Base-by-base conservation (phyloP, 2,888 invertebrate genomes). In the Fragum whitleyi region DNA sequence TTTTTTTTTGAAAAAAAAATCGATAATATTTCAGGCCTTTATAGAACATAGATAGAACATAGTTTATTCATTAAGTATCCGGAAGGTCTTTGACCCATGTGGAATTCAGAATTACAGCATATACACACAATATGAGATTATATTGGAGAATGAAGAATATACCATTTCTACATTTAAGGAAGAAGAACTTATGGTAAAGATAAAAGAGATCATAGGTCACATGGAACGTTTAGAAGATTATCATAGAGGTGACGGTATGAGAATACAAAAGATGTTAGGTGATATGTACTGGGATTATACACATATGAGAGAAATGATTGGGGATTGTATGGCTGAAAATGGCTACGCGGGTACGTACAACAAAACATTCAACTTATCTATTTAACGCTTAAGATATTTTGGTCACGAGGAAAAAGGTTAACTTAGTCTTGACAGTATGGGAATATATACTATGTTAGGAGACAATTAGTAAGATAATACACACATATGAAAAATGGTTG, bases 281-380 rank as follows among this genome's bases (percentile, higher is more conserved):
- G 90, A 91, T 62, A 86, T 91, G 67, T 92, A 92, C 83, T 92
- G 91, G 91, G 89, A 90, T 47, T 88, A 91, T 59, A 84, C 84
- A 28, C 69, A 83, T 9, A 77, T 88, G 23, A 59, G 92, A 21
- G 73, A 80, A 29, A 87, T 86, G 69, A 87, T 92, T 5, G 91
- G 89, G 0, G 88, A 91, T 65, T 76, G 82, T 26, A 77, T 92
- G 73, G 86, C 89, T 2, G 88, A 90, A 28, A 85, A 84, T 9
- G 90, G 90, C 19, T 92, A 91, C 81, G 90, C 90, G 74, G 90
- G 92, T 92, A 78, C 1, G 57, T 69, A n/a, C n/a, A 47, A 28
- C 26, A 26, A 19, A 61, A 28, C n/a, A 61, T 9, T 23, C 9
- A 21, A 14, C 11, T n/a, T 9, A 23, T 26, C 61, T 9, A 7